Evolutionary conservation across 2,113 vertebrate genomes (phyloP).

Genomic region (Diadophis punctatus): DNA sequence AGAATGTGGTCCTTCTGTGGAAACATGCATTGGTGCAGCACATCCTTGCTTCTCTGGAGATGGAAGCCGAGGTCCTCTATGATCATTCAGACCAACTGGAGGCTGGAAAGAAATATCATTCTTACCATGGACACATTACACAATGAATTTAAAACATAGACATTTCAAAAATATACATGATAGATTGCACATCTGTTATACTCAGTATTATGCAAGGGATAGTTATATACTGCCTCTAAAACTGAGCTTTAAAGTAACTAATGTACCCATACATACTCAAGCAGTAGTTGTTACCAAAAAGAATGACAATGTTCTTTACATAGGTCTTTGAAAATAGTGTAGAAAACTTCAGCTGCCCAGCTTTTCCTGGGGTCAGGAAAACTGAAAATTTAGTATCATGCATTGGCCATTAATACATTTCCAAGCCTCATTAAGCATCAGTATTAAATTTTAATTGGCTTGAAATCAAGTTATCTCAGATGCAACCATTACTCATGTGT

Average conservation of each 20-base stretch:
- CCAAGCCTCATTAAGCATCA: background rate
- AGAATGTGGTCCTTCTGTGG: slow-evolving; percentile 75
- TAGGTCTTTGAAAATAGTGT: background rate
- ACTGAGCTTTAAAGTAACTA: background rate
- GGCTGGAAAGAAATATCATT: slow-evolving; percentile 60
- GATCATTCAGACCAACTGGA: slow-evolving; percentile 72
- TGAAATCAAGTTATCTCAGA: background rate
- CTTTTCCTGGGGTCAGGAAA: background rate
- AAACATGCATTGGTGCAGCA: slow-evolving; percentile 73
- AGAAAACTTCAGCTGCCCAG: background rate
- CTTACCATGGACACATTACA: background rate
- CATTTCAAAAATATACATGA: background rate
- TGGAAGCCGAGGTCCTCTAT: slow-evolving; percentile 71
- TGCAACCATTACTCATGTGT: background rate
- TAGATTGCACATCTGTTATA: background rate
- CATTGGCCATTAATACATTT: background rate
- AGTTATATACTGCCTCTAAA: background rate
- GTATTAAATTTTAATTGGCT: background rate
- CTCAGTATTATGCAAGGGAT: background rate
- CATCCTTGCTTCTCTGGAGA: slow-evolving; percentile 72
- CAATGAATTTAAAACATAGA: background rate
- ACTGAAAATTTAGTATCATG: background rate
- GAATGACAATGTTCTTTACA: background rate
- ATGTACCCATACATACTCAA: background rate
- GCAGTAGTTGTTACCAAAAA: background rate